Conservation (phyloP, 2,888 invertebrate species). For the Carpatolechia fugitivella region DNA sequence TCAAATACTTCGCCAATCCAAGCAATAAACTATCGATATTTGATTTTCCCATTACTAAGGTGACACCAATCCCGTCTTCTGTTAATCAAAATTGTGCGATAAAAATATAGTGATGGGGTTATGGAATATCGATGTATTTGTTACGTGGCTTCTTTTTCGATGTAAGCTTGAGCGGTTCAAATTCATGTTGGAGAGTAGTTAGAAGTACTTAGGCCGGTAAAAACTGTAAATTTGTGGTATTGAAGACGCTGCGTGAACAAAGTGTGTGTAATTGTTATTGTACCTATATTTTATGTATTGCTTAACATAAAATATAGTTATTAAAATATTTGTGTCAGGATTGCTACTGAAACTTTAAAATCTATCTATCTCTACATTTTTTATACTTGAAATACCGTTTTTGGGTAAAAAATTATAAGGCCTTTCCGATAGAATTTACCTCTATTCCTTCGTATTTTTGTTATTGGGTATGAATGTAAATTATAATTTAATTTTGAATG, state of each 20-base stretch:
- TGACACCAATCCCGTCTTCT: no score
- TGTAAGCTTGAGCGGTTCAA: slow-evolving; percentile 20
- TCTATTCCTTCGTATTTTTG: no score
- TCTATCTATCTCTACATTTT: no score
- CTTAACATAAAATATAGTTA: no score
- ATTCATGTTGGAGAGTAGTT: slow-evolving; percentile 8
- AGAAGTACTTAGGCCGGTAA: slow-evolving; percentile 9
- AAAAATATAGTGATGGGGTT: neutral
- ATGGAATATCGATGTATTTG: neutral
- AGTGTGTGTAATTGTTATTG: neutral
- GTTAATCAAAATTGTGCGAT: no score
- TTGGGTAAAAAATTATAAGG: no score
- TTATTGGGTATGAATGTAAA: no score
- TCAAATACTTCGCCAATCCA: neutral
- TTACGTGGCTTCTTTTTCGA: slow-evolving; percentile 8
- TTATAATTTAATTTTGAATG: no score
- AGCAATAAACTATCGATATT: neutral
- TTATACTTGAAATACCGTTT: no score
- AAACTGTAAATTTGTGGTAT: neutral
- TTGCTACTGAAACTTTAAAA: no score
- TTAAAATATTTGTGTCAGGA: no score
- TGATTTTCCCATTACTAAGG: neutral
- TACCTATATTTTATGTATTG: neutral
- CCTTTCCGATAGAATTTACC: no score
- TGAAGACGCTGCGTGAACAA: neutral